Percentiles rank a stretch among this genome's conserved stretches.
Conservation (phyloP, 92 coral and sea anemone genomes). For the Palythoa grandiflora region DNA sequence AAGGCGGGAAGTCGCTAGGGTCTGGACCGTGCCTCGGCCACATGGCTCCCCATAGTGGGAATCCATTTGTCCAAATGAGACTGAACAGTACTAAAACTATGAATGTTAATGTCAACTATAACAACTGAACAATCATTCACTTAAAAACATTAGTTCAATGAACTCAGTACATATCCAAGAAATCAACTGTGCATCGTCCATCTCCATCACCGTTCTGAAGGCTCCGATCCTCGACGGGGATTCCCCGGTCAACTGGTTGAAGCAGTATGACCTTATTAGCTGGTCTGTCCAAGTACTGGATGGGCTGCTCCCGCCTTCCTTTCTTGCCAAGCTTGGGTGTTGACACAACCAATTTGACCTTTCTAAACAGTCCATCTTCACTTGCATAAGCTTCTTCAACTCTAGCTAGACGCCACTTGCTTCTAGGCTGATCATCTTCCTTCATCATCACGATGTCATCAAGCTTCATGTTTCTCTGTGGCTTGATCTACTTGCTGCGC, state of each 20-base stretch:
- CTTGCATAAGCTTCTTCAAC: neutral
- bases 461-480: slow-evolving; percentile 1
- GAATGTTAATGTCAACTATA: too few species aligned
- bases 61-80: slow-evolving; percentile 29
- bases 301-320: neutral
- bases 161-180: slow-evolving; percentile 1
- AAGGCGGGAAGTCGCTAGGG: neutral
- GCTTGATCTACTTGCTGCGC: slow-evolving; percentile 25
- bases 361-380: slow-evolving; percentile 1
- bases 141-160: neutral
- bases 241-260: neutral
- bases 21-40: slow-evolving; percentile 29
- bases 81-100: neutral
- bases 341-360: neutral
- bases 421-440: slow-evolving; percentile 45
- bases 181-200: neutral
- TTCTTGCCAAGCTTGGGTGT: slow-evolving; percentile 6
- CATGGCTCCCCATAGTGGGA: slow-evolving; percentile 39
- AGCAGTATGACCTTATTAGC: neutral
- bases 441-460: slow-evolving; percentile 29
- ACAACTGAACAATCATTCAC: too few species aligned
- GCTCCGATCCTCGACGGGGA: slow-evolving; percentile 36
- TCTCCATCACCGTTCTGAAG: neutral
- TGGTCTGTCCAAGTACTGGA: slow-evolving; percentile 13
- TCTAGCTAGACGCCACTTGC: slow-evolving; percentile 22